Percentiles rank a stretch among this genome's conserved stretches.
Evolutionary conservation across 2,888 invertebrate species (phyloP).

Genomic region (Teinopalpus imperialis): DNA sequence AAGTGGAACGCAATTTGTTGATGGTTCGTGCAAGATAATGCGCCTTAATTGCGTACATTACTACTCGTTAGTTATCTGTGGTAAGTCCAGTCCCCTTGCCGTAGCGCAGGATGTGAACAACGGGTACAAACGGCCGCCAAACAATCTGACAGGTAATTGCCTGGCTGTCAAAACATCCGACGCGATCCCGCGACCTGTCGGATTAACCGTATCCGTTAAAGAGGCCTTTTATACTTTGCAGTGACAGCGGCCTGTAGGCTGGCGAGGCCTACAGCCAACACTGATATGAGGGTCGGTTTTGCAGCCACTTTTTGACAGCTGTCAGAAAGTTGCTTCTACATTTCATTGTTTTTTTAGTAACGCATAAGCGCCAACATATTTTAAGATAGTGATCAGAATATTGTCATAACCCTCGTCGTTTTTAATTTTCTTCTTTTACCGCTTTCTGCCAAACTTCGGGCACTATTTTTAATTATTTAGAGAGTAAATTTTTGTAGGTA

Average conservation of each 20-base stretch:
- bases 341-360: conserved; percentile 1
- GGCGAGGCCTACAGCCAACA: too few relatives aligned
- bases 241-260: conserved; percentile 45
- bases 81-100: conserved; percentile 16
- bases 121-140: conserved; percentile 47
- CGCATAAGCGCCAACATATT: too few relatives aligned
- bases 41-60: conserved; percentile 21
- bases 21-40: conserved; percentile 18
- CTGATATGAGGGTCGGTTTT: conserved; percentile 31
- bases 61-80: conserved; percentile 24
- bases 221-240: conserved; percentile 63
- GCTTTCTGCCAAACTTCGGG: too few relatives aligned
- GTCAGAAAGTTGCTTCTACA: conserved; percentile 17
- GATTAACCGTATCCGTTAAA: conserved; percentile 73
- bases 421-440: too few relatives aligned
- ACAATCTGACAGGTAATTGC: conserved; percentile 73
- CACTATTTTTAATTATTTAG: too few relatives aligned
- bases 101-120: conserved; percentile 61
- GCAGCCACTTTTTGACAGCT: conserved; percentile 25
- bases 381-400: too few relatives aligned
- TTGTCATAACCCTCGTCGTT: too few relatives aligned
- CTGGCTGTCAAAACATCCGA: conserved; percentile 76
- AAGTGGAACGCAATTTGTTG: conserved; percentile 18
- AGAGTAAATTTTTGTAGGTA: too few relatives aligned
- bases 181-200: conserved; percentile 46